A percentile compares a stretch with the other conserved stretches of the same genome.
Conservation (phyloP, 2,797 vertebrate species). For the Coranthus polyacanthus region DNA sequence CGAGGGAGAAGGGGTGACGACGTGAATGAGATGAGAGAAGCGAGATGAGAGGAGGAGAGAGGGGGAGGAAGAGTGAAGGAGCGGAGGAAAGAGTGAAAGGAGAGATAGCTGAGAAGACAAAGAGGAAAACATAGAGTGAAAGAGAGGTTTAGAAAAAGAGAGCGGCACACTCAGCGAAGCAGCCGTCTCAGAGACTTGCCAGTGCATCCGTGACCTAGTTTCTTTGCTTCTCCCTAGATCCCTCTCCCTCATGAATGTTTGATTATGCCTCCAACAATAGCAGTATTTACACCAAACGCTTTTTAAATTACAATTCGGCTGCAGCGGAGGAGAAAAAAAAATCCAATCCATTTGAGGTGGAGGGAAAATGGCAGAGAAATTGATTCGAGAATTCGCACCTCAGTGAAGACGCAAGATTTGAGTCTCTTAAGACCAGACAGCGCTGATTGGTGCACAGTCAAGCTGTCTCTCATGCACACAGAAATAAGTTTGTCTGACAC, state of each 20-base stretch:
- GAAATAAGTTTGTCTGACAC: slow-evolving; percentile 14
- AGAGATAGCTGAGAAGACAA: slow-evolving; percentile 56
- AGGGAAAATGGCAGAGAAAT: slow-evolving; percentile 53
- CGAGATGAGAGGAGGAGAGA: slow-evolving; percentile 1
- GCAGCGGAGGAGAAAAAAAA: slow-evolving; percentile 28
- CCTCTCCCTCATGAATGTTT: slow-evolving; percentile 86
- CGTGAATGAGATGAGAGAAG: slow-evolving; percentile 40
- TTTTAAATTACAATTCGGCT: slow-evolving; percentile 74
- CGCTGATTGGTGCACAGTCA: slow-evolving; percentile 45
- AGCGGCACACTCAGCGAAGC: slow-evolving; percentile 59
- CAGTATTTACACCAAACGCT: slow-evolving; percentile 78
- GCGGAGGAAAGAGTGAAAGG: slow-evolving; percentile 23
- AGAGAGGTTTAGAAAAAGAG: slow-evolving; percentile 63
- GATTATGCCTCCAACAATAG: slow-evolving; percentile 85
- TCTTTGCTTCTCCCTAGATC: slow-evolving; percentile 78
- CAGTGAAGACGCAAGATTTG: slow-evolving; percentile 47
- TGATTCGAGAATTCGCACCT: slow-evolving; percentile 73
- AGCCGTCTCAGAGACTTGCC: slow-evolving; percentile 73
- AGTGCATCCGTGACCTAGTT: slow-evolving; percentile 85
- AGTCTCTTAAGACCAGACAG: slow-evolving; percentile 58
- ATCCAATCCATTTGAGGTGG: slow-evolving; percentile 53
- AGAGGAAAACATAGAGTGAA: slow-evolving; percentile 45
- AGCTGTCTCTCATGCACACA: background rate
- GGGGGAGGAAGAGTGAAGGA: slow-evolving; percentile 15
- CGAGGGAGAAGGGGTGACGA: slow-evolving; percentile 10